These are phyloP conservation scores for Babylonia areolata DNA, from an alignment of 1,140 invertebrate genomes.

Conservation along the genomic window DNA sequence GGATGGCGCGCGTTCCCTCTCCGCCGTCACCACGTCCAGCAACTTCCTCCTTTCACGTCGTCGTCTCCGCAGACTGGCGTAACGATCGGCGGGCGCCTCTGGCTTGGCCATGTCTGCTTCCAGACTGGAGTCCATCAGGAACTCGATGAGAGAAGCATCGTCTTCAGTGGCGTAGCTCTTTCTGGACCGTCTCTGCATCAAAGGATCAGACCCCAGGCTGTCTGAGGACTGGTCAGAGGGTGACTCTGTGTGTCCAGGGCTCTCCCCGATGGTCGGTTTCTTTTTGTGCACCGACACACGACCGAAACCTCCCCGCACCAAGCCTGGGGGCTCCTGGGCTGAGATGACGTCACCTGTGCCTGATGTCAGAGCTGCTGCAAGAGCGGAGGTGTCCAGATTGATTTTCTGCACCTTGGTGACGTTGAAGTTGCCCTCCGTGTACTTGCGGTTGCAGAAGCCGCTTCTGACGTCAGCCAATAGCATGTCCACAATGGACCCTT, in stretches of 20 bases:
- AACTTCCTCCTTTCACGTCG: constrained; percentile 46
- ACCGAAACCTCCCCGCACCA: constrained; percentile 61
- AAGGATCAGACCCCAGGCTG: constrained; percentile 28
- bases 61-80: constrained; percentile 60
- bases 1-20: constrained; percentile 61
- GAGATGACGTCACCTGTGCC: constrained; percentile 39
- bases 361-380: constrained; percentile 25
- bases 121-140: constrained; percentile 57
- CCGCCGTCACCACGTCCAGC: constrained; percentile 45
- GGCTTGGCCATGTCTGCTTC: constrained; percentile 36
- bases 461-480: constrained; percentile 68
- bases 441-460: constrained; percentile 64
- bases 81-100: constrained; percentile 60
- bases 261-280: constrained; percentile 5
- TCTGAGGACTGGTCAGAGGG: constrained; percentile 41
- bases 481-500: constrained; percentile 68
- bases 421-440: constrained; percentile 63
- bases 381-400: constrained; percentile 50
- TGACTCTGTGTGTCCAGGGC: background rate
- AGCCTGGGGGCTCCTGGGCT: constrained; percentile 23
- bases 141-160: constrained; percentile 63
- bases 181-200: constrained; percentile 40
- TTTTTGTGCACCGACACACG: constrained; percentile 56
- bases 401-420: constrained; percentile 68
- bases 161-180: constrained; percentile 55